phyloP scores from a whole-genome alignment of 2,797 vertebrate genomes.

The Brachyrhaphis roseni region DNA sequence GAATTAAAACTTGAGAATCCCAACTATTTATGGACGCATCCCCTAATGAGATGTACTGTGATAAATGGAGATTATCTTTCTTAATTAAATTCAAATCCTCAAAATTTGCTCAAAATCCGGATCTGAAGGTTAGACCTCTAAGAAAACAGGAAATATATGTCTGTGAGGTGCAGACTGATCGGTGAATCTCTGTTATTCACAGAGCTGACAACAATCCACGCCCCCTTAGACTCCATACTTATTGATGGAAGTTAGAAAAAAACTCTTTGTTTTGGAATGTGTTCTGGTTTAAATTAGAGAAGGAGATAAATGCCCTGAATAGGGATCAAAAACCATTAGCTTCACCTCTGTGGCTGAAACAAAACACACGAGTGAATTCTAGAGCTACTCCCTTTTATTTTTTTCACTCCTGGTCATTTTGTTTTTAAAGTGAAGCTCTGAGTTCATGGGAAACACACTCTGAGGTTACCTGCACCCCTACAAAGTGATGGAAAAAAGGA shows the following conservation, averaged over 20 bases:
- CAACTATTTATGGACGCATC: neutral
- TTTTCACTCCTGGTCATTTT: constrained; percentile 44
- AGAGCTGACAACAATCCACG: constrained; percentile 72
- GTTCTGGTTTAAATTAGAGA: constrained; percentile 77
- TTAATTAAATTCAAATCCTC: neutral
- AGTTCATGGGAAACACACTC: constrained; percentile 81
- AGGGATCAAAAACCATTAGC: constrained; percentile 79
- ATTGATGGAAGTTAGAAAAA: constrained; percentile 48
- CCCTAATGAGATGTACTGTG: neutral
- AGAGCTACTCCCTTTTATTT: constrained; percentile 50
- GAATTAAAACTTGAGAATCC: neutral
- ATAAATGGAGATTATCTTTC: neutral
- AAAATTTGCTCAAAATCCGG: neutral
- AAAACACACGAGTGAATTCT: constrained; percentile 76
- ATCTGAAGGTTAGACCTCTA: neutral
- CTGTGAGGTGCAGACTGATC: neutral
- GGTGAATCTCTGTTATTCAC: constrained; percentile 3
- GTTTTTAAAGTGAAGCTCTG: constrained; percentile 70
- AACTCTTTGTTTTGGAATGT: constrained; percentile 66
- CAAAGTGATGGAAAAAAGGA: constrained; percentile 69
- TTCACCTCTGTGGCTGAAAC: constrained; percentile 72
- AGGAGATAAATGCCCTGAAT: constrained; percentile 75
- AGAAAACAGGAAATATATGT: neutral
- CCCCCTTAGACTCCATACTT: constrained; percentile 51
- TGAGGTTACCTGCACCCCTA: constrained; percentile 78